Percentiles rank a stretch among this genome's conserved stretches.
Conservation (phyloP, 2,888 invertebrate species). For the Chrysotoxum bicinctum region DNA sequence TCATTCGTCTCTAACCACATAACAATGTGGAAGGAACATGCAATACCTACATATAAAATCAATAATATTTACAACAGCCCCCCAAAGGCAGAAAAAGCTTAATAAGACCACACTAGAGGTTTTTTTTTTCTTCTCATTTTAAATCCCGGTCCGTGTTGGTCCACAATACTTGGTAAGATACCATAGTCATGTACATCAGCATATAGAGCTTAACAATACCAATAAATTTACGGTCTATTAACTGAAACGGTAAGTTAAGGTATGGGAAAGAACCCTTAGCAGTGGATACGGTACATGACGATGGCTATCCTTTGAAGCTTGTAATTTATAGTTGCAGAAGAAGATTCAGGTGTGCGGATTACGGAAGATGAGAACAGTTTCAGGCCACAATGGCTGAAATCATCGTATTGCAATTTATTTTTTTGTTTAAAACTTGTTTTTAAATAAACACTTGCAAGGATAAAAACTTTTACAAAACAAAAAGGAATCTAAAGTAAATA, state of each 20-base stretch:
- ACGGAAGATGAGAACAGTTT: constrained; percentile 32
- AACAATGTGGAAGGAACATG: constrained; percentile 11
- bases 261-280: background rate
- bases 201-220: constrained; percentile 41
- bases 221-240: constrained; percentile 58
- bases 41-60: constrained; percentile 22
- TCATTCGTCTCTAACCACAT: background rate
- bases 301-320: constrained; percentile 41
- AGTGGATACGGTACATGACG: constrained; percentile 3
- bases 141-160: background rate
- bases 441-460: background rate
- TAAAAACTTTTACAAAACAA: background rate
- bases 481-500: constrained; percentile 14
- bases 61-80: constrained; percentile 56
- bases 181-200: background rate
- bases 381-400: constrained; percentile 1
- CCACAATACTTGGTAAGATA: background rate
- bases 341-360: constrained; percentile 58
- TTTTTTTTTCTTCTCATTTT: constrained; percentile 17
- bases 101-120: constrained; percentile 23
- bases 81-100: constrained; percentile 29
- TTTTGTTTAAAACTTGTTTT: background rate
- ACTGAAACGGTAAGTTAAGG: constrained; percentile 27
- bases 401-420: background rate
- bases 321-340: constrained; percentile 56